Conservation (phyloP, 2,888 invertebrate genomes). For the Agriopis aurantiaria region DNA sequence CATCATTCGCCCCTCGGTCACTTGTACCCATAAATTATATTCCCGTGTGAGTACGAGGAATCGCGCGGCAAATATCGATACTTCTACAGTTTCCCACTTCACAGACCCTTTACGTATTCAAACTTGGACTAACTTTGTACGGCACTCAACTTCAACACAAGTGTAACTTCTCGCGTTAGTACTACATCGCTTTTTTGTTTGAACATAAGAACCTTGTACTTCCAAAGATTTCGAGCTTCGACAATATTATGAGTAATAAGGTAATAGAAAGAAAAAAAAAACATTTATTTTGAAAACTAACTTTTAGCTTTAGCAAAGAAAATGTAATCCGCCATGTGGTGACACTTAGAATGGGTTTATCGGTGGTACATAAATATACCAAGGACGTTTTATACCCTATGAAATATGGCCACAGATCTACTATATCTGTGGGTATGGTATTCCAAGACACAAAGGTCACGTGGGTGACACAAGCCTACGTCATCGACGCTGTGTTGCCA, state of each 20-base stretch:
- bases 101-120: constrained; percentile 38
- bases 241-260: not conserved
- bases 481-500: no score
- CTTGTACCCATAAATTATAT: constrained; percentile 44
- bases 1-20: constrained; percentile 50
- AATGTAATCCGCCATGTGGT: no score
- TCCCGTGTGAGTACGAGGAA: constrained; percentile 34
- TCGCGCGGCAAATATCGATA: constrained; percentile 32
- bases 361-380: no score
- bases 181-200: constrained; percentile 9
- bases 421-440: no score
- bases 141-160: constrained; percentile 36
- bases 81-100: constrained; percentile 34
- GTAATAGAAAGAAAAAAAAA: no score
- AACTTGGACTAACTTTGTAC: constrained; percentile 35
- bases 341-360: no score
- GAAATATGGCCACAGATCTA: no score
- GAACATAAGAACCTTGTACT: not conserved
- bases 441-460: no score
- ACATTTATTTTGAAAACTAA: no score
- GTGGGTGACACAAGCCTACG: no score
- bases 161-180: constrained; percentile 16
- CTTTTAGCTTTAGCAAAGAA: no score
- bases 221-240: not conserved
- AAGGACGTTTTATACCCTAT: no score